Evolutionary conservation across 1,140 invertebrate genomes (phyloP).

Genomic region (Drosophila nigromelanica): DNA sequence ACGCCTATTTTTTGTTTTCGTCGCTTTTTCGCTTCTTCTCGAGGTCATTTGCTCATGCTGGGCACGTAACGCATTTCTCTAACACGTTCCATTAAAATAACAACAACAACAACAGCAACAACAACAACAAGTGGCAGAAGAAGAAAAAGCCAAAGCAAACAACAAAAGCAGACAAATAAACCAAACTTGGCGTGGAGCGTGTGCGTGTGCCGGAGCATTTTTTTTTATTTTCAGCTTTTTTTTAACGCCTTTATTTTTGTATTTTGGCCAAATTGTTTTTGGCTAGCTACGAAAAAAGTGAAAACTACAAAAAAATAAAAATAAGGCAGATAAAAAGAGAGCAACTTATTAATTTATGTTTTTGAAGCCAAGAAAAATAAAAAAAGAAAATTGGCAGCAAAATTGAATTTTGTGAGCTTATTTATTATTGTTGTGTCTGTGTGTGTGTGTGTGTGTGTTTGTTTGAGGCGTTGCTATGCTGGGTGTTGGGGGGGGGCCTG

Average conservation of each 20-base stretch:
- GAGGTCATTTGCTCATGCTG: conserved; percentile 31
- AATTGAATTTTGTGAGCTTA: conserved; percentile 18
- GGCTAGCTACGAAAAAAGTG: conserved; percentile 56
- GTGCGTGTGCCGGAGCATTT: conserved; percentile 37
- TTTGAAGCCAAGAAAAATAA: conserved; percentile 27
- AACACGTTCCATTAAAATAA: conserved; percentile 39
- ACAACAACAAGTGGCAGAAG: conserved; percentile 13
- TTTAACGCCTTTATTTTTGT: conserved; percentile 17
- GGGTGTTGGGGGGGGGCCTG: conserved; percentile 11
- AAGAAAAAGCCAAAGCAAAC: conserved; percentile 34
- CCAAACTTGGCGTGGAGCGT: conserved; percentile 45
- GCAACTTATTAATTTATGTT: conserved; percentile 37
- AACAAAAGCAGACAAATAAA: conserved; percentile 40
- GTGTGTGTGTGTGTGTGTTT: conserved; percentile 12
- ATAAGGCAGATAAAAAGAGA: conserved; percentile 23
- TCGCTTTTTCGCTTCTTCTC: neutral
- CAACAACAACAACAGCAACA: conserved; percentile 19
- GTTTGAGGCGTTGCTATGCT: conserved; percentile 1
- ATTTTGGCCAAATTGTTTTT: conserved; percentile 41
- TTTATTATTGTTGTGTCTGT: conserved; percentile 16
- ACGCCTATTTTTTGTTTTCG: neutral
- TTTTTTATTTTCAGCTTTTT: conserved; percentile 13
- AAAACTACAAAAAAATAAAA: conserved; percentile 50
- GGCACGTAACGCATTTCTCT: conserved; percentile 57
- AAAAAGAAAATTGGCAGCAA: conserved; percentile 44